phyloP scores from a whole-genome alignment of 35 echinoderm and acorn worm genomes.

The Apostichopus parvimensis region DNA sequence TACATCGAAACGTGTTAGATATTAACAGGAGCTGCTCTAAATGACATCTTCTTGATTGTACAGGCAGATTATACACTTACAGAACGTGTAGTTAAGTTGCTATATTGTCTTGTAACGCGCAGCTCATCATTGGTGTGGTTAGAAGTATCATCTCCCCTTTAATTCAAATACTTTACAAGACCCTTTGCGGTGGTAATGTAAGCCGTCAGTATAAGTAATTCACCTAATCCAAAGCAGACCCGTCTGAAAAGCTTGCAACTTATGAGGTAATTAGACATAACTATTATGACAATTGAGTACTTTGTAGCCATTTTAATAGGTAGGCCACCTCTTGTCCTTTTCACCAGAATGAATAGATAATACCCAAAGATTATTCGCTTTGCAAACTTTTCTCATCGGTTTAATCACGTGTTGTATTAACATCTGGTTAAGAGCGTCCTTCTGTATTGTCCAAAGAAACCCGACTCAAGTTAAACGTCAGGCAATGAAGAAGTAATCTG shows the following conservation, averaged over 20 bases:
- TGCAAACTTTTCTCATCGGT: neutral
- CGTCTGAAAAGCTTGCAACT: no score
- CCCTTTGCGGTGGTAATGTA: no score
- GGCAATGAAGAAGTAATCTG: neutral
- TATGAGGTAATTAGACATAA: neutral
- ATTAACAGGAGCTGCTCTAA: neutral
- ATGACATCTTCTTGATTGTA: no score
- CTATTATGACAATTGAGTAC: neutral
- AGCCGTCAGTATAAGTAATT: no score
- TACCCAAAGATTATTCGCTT: neutral
- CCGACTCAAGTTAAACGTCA: slow-evolving; percentile 11
- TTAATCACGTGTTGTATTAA: neutral
- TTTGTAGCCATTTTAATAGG: neutral
- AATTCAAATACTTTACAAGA: no score
- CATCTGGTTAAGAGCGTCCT: no score
- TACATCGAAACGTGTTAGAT: slow-evolving; percentile 1
- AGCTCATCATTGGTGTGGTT: no score
- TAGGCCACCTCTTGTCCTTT: neutral
- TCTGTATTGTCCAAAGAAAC: neutral
- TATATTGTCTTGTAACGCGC: no score
- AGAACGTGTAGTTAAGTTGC: no score
- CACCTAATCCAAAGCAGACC: no score
- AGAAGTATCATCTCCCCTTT: no score
- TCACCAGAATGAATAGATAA: neutral
- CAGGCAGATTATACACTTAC: no score